These are phyloP conservation scores for Watersipora subatra DNA, from an alignment of 1,140 invertebrate species.

Conservation along the genomic window DNA sequence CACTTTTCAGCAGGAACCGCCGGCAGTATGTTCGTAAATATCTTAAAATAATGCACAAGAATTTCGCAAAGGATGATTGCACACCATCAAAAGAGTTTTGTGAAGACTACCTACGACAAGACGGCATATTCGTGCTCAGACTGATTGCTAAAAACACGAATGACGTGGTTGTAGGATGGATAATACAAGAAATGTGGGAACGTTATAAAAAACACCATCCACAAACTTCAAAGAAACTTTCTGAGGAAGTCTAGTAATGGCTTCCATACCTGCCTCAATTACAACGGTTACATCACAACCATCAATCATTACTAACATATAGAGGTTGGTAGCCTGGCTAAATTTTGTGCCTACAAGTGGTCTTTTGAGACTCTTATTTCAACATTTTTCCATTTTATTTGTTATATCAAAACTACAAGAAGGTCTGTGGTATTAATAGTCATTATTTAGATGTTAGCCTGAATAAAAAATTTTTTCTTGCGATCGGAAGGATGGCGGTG, in stretches of 20 bases:
- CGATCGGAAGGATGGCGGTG: no score
- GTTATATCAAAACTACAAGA: no score
- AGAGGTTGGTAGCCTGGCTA: conserved; percentile 15
- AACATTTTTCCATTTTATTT: no score
- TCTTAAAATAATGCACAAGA: neutral
- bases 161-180: conserved; percentile 43
- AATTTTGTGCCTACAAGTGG: no score
- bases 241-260: conserved; percentile 34
- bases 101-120: conserved; percentile 44
- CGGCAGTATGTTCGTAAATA: neutral
- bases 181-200: conserved; percentile 42
- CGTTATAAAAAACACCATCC: conserved; percentile 32
- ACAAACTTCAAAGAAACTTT: conserved; percentile 31
- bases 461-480: no score
- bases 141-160: conserved; percentile 45
- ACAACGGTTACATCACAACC: conserved; percentile 17
- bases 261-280: conserved; percentile 20
- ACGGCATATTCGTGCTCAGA: conserved; percentile 43
- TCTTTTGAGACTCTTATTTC: no score
- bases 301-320: neutral
- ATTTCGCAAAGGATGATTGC: neutral
- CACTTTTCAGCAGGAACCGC: neutral
- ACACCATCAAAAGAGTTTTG: neutral
- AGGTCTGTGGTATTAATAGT: no score
- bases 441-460: no score